Evolutionary conservation across 1,140 invertebrate genomes (phyloP), one percentile per base, ranked within the genome.

Genomic region (Popillia japonica): DNA sequence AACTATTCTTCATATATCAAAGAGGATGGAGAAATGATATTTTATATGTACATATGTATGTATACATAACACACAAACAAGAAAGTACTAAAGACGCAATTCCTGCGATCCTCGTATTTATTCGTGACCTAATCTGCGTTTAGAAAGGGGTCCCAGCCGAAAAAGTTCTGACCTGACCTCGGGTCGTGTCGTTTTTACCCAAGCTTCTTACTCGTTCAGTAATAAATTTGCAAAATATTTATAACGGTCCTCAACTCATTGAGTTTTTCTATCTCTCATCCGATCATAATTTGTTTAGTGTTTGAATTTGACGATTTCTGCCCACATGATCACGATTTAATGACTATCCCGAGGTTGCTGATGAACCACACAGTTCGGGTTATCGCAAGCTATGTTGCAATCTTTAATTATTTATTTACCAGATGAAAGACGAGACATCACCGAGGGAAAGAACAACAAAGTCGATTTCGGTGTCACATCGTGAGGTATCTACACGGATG

Each of bases 311-410:
- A 68, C 22, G 20, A 68, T 68, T 68, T 6, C 61, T 68, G 3
- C 22, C 61, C 61, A 68, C 61, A 34, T 68, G 22, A 34, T 68
- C 61, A 68, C 20, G 61, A 68, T 68, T 68, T 68, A 27, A 68
- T 68, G 22, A 2, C 42, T 55, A 6, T 17, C 17, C 7, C 17
- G 11, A 3, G 48, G 14, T 55, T 6, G 10, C 3, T 23, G 2
- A 22, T 22, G 8, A 27, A 61, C 59, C 59, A 61, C 2, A 20
- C 0, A 9, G 42, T 14, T 2, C 59, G 59, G 59, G 17, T 22
- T 22, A 61, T n/a, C 59, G 59, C 59, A n/a, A 61, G 20, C 17
- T 20, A 9, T 20, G 59, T 17, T 20, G 4, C 17, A n/a, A 61
- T 61, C 14, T 0, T 61, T 61, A 61, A 61, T 61, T 61, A 61